Conservation (phyloP, 2,888 invertebrate species). For the Aelia acuminata region DNA sequence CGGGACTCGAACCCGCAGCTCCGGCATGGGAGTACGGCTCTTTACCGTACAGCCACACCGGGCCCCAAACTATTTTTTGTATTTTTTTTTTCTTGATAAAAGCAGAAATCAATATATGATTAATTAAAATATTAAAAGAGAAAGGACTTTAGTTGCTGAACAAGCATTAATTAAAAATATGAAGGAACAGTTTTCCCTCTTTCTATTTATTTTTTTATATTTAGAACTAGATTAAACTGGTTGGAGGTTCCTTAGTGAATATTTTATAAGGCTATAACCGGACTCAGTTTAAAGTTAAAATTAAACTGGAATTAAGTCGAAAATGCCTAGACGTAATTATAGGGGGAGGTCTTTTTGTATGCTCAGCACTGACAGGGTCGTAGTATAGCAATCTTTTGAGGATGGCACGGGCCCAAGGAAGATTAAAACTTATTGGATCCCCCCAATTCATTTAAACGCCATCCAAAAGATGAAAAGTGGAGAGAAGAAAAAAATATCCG, state of each 20-base stretch:
- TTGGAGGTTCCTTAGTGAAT: not conserved
- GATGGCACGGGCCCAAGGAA: not conserved
- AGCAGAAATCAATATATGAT: too few species aligned
- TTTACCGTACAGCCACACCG: too few species aligned
- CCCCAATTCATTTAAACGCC: not conserved
- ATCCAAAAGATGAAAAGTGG: not conserved
- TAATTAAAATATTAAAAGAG: not conserved
- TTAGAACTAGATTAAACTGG: not conserved
- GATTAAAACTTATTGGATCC: conserved; percentile 10
- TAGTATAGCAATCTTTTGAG: not conserved
- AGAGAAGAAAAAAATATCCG: not conserved
- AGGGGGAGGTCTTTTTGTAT: not conserved
- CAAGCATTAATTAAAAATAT: not conserved
- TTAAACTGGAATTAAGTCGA: conserved; percentile 3
- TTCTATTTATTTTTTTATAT: not conserved
- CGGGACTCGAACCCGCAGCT: too few species aligned
- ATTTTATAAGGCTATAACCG: not conserved
- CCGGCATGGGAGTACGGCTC: too few species aligned
- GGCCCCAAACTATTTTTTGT: too few species aligned
- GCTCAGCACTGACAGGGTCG: not conserved
- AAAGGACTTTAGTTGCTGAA: not conserved
- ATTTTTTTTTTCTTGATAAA: too few species aligned
- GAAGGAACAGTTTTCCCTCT: too few species aligned
- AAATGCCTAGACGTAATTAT: not conserved
- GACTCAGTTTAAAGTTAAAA: not conserved